Evolutionary conservation across 2,797 vertebrate genomes (phyloP).

Genomic region (Orestias chungarensis): DNA sequence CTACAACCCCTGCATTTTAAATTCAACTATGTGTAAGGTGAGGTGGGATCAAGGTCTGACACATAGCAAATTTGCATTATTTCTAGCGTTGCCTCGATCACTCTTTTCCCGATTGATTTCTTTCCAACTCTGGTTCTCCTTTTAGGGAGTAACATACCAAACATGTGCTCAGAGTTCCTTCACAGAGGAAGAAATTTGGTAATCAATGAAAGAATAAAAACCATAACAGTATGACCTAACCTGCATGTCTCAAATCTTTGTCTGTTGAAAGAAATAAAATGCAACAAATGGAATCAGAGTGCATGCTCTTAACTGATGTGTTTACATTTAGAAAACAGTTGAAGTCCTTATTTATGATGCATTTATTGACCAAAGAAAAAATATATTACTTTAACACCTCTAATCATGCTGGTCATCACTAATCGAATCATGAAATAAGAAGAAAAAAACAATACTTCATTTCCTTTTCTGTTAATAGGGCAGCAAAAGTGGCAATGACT

Average conservation of each 20-base stretch:
- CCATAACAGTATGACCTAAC: not conserved
- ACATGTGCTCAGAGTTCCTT: not conserved
- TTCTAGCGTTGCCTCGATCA: not conserved
- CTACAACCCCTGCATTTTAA: not conserved
- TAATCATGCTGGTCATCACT: not conserved
- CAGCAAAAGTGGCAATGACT: constrained; percentile 13
- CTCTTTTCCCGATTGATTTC: not conserved
- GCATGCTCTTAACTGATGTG: not conserved
- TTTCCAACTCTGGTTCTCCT: not conserved
- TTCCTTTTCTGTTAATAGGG: not conserved
- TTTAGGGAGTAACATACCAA: not conserved
- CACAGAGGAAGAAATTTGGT: not conserved
- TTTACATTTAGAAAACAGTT: not conserved
- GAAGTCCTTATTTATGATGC: not conserved
- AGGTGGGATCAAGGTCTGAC: too few relatives aligned
- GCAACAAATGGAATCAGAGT: not conserved
- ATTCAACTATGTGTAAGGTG: not conserved
- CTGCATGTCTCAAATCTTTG: not conserved
- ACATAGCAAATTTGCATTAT: not conserved
- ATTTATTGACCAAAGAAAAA: not conserved
- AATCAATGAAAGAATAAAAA: not conserved
- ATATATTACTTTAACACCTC: not conserved
- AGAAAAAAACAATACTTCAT: not conserved
- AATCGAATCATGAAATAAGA: not conserved
- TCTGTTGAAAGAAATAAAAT: not conserved